Evolutionary conservation across 64 coral and sea anemone species (phyloP), one percentile per base, ranked within the genome.

Genomic region (Exaiptasia diaphana): DNA sequence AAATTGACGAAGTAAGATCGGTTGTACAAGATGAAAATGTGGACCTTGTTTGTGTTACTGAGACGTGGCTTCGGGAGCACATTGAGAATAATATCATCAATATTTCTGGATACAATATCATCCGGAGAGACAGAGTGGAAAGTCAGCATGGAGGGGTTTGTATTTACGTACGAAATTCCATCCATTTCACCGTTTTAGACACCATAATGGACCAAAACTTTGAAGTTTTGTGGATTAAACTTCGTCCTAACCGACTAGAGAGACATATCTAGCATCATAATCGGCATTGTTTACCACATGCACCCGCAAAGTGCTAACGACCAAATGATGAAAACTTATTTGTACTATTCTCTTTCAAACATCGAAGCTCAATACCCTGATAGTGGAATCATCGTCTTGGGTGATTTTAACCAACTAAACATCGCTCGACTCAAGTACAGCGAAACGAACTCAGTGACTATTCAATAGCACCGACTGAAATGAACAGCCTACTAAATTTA

Each of bases 281-380:
- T 61, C 50, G 83, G 72, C 44, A 50, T 60, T 12, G 41, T 85
- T 42, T 86, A 86, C 56, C 73, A 77, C n/a, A n/a, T n/a, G n/a
- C 62, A 83, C 35, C 79, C 61, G 21, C 61, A 15, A 7, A 48
- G 64, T 44, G 22, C 24, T 52, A 61, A 63, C 46, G 71, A 86
- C 17, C 45, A 23, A 9, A 23, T 42, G 39, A 45, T 86, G 5
- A 8, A 10, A 25, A 23, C 8, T 28, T 64, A 75, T 35, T 30
- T 86, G 6, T 46, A 24, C 30, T 17, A 86, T 18, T 86, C 50
- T 2, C 18, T 86, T 20, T 23, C 56, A 10, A 74, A 1, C 2
- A 41, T 61, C 8, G 35, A 68, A 64, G 49, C 83, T 9, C 72
- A 29, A 29, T 41, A 59, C 20, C 52, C 82, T 35, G 38, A 72